A percentile compares a stretch with the other conserved stretches of the same genome.
Conservation (phyloP, 53 echinoderm and acorn worm genomes). For the Crossaster papposus region DNA sequence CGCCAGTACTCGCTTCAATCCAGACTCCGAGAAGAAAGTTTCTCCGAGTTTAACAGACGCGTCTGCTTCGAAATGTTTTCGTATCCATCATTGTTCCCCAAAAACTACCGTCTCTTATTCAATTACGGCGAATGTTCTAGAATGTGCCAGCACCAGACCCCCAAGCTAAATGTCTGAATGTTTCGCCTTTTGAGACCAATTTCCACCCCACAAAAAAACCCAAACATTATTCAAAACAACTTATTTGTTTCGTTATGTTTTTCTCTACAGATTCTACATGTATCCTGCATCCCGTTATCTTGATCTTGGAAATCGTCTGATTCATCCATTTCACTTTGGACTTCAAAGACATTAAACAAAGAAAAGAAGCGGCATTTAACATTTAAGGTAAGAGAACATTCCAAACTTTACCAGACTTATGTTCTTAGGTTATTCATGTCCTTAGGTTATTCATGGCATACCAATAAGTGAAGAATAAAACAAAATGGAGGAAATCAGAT, state of each 20-base stretch:
- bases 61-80: neutral
- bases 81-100: neutral
- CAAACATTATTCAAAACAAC: neutral
- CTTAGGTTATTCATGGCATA: no score
- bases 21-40: neutral
- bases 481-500: no score
- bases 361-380: neutral
- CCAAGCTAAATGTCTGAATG: neutral
- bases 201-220: neutral
- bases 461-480: no score
- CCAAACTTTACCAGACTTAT: no score
- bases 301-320: neutral
- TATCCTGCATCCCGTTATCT: neutral
- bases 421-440: no score
- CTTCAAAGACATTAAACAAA: neutral
- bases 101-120: neutral
- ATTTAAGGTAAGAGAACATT: neutral
- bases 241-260: neutral
- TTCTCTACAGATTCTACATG: neutral
- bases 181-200: neutral
- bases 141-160: no score
- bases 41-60: neutral
- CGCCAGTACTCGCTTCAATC: neutral
- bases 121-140: neutral
- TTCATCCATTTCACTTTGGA: neutral